These are phyloP conservation scores for Hypselothyrea guttata DNA, from an alignment of 2,888 invertebrate species.

Conservation along the genomic window DNA sequence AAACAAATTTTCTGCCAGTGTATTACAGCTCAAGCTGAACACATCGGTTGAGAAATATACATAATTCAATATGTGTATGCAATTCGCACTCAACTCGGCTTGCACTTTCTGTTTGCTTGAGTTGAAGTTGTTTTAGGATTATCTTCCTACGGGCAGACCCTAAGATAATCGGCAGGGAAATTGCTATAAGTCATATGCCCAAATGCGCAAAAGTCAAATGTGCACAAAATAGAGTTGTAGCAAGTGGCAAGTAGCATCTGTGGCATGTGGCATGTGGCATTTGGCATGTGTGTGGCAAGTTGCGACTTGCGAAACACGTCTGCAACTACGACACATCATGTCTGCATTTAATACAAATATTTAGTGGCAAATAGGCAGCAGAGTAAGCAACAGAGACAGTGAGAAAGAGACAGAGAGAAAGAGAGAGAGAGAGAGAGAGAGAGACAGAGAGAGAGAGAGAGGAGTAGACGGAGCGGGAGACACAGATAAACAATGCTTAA, in stretches of 20 bases:
- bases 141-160: too few relatives aligned
- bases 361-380: conserved; percentile 3
- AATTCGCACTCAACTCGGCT: conserved; percentile 3
- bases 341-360: conserved; percentile 6
- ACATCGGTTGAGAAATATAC: too few relatives aligned
- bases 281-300: not conserved
- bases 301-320: not conserved
- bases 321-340: conserved; percentile 3
- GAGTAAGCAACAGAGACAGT: not conserved
- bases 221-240: conserved; percentile 17
- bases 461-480: not conserved
- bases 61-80: too few relatives aligned
- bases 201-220: conserved; percentile 11
- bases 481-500: conserved; percentile 9
- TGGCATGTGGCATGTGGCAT: conserved; percentile 2
- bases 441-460: not conserved
- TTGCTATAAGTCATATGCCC: conserved; percentile 3
- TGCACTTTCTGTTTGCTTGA: conserved; percentile 8
- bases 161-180: conserved; percentile 5
- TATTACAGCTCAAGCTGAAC: conserved; percentile 4
- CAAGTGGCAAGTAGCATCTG: conserved; percentile 9
- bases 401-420: not conserved
- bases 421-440: not conserved
- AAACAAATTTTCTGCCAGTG: not conserved
- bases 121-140: conserved; percentile 3